A percentile compares a stretch with the other conserved stretches of the same genome.
Conservation (phyloP, 2,113 vertebrate genomes). For the Acanthisitta chloris region DNA sequence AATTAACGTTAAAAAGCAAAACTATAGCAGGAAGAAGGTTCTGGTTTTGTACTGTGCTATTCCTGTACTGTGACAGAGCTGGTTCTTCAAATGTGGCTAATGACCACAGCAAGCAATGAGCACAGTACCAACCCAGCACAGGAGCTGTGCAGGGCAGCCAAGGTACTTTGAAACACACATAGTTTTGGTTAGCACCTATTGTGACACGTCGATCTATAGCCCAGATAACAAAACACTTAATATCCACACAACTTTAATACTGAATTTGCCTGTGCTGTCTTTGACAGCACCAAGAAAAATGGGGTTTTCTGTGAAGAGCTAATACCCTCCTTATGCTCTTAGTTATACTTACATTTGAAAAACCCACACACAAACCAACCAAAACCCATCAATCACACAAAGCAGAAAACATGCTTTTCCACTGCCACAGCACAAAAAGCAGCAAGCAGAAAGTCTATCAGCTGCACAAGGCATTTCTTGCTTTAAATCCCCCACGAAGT, state of each 20-base stretch:
- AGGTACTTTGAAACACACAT: neutral
- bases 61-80: neutral
- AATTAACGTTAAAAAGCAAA: neutral
- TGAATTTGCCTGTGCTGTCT: neutral
- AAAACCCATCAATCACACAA: neutral
- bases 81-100: neutral
- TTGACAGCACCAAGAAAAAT: neutral
- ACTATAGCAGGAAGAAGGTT: neutral
- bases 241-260: neutral
- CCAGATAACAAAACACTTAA: neutral
- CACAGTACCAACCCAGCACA: neutral
- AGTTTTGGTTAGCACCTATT: neutral
- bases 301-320: neutral
- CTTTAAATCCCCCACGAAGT: neutral
- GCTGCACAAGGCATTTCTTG: neutral
- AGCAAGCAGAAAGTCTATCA: neutral
- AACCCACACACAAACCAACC: neutral
- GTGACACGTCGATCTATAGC: neutral
- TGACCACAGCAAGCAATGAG: neutral
- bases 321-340: neutral
- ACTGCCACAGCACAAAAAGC: neutral
- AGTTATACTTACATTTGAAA: accelerated
- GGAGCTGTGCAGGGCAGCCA: neutral
- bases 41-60: neutral
- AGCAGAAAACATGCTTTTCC: neutral